Base-by-base conservation (phyloP, 2,888 invertebrate genomes). In the Phlogophora meticulosa region DNA sequence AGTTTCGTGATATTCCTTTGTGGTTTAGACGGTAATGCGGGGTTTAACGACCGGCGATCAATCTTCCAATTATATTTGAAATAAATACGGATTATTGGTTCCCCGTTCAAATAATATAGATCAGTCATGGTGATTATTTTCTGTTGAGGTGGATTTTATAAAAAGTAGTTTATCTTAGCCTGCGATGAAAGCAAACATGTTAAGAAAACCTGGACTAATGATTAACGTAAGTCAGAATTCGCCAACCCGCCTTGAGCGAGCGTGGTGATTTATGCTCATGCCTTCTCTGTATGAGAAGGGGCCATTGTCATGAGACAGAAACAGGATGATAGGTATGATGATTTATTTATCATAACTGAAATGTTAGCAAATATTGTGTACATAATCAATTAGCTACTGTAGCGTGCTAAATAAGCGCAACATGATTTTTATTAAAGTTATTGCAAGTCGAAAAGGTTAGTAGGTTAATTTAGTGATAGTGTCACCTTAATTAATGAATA, bases 1-100 rank as follows among this genome's bases (percentile, higher is more conserved):
- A 64, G 61, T 60, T 61, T 58, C 57, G 65, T 78, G 70, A 73
- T 76, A 80, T 82, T 70, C 62, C 67, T 80, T 76, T 78, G 68
- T 72, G 72, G 77, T 70, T 75, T 72, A 66, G 68, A 76, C 55
- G 56, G 75, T 67, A 53, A 63, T 79, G 57, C 38, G 62, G 71
- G 65, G 49, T 66, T 63, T 70, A 70, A 79, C 65, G 60, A 71
- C 45, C 56, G 34, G 38, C 62, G 78, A 78, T 71, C 60, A 60
- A 63, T 79, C 77, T 67, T 68, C 43, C 56, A 78, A 66, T 69
- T 73, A 48, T 59, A 67, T 62, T 55, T 65, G 45, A 65, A 78
- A 24, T 64, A 62, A 72, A 62, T 46, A 59, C 61, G 42, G 43
- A 38, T 51, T 51, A 72, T 77, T 72, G 40, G 40, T 59, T 77